Base-by-base conservation (phyloP, 2,113 vertebrate genomes). In the Meleagris gallopavo region DNA sequence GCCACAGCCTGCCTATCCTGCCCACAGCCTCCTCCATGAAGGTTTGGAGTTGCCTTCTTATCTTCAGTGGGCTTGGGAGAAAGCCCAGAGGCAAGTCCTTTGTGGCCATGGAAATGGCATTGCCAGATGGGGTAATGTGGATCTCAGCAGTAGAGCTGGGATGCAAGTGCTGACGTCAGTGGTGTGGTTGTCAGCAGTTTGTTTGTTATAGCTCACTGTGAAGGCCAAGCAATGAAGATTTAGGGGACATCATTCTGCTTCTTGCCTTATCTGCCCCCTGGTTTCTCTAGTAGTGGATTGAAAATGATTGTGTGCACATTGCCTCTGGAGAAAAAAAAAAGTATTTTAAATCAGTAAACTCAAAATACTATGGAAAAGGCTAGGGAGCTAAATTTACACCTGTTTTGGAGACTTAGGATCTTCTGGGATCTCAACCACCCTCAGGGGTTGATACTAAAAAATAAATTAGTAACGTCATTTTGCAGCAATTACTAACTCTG, bases 391-490 rank as follows among this genome's bases (percentile, higher is more conserved):
- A 58, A 62, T 46, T 61, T 55, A 58, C 2, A 73, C 5, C n/a
- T 71, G 2, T 30, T 86, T 69, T 52, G 55, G 64, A 83, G 55
- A 66, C 45, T 18, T 11, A 9, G 11, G 22, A 74, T 22, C 38
- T 95, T 92, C 67, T 60, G 52, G 57, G 60, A 82, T n/a, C 43
- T 40, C 29, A 89, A 21, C n/a, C 79, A 2, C 13, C 48, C 89
- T 73, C 2, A 2, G 18, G 30, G 27, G 4, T 1, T 54, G 40
- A 80, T 77, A 62, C 41, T 86, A 80, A 90, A 81, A 90, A 64
- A 46, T 61, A 67, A 93, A 91, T 83, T 89, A 91, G 64, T 48
- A 95, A 58, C 3, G 48, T 93, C 13, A 29, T 86, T 81, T 48
- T 67, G 46, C 57, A 45, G 65, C 41, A 89, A 79, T 95, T 89